phyloP scores from a whole-genome alignment of 2,888 invertebrate genomes.

The Notocelia uddmanniana region DNA sequence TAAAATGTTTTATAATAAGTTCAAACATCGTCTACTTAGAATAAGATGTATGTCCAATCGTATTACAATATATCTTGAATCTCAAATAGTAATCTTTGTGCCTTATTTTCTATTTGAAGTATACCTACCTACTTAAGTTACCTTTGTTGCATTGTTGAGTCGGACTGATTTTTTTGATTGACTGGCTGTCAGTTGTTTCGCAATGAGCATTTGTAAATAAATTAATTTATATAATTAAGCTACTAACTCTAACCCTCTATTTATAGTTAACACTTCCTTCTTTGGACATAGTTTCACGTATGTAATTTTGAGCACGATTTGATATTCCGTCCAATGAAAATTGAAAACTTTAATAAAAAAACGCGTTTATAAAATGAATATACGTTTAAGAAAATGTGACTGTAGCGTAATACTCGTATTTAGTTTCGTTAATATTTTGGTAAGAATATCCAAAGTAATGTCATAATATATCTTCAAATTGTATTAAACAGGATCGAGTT shows the following conservation, averaged over 20 bases:
- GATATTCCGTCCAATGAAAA: background rate
- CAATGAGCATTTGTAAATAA: conserved; percentile 44
- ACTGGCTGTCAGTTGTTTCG: conserved; percentile 23
- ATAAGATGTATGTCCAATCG: conserved; percentile 26
- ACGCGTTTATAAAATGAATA: background rate
- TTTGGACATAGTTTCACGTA: background rate
- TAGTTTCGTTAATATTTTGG: conserved; percentile 36
- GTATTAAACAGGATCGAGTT: conserved; percentile 13
- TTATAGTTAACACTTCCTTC: conserved; percentile 37
- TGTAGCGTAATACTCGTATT: background rate
- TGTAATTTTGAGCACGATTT: background rate
- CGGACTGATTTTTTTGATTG: conserved; percentile 24
- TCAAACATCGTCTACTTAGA: conserved; percentile 25
- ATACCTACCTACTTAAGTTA: background rate
- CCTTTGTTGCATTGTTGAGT: background rate
- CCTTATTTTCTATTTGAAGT: conserved; percentile 30
- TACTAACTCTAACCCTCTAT: conserved; percentile 38
- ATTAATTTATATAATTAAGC: conserved; percentile 42
- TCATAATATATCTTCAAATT: conserved; percentile 67
- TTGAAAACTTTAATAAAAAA: background rate
- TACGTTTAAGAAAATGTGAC: background rate
- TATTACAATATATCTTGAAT: conserved; percentile 21
- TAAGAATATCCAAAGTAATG: conserved; percentile 73
- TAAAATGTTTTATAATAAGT: conserved; percentile 30
- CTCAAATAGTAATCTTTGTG: conserved; percentile 35